These are phyloP conservation scores for Nasonia vitripennis DNA, from an alignment of 1,140 invertebrate genomes.

Conservation along the genomic window DNA sequence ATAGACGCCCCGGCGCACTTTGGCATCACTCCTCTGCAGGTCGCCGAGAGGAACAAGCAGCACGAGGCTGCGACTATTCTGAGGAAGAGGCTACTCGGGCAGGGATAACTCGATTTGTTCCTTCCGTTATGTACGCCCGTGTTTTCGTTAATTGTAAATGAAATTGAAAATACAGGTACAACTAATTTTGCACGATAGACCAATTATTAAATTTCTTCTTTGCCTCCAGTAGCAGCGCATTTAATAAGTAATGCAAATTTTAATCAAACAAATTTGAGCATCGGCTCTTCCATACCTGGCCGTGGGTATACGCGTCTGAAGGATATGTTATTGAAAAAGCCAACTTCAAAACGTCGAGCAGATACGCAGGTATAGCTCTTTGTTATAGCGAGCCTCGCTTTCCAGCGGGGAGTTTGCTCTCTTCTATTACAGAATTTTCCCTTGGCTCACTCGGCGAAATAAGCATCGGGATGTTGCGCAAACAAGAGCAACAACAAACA, in stretches of 20 bases:
- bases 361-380: not conserved
- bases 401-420: not conserved
- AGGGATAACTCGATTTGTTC: not conserved
- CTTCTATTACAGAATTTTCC: not conserved
- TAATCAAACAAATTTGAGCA: not conserved
- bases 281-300: not conserved
- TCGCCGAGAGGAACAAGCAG: slow-evolving; percentile 57
- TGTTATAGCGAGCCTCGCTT: not conserved
- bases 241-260: not conserved
- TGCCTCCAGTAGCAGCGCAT: no score
- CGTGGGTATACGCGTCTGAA: not conserved
- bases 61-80: slow-evolving; percentile 52
- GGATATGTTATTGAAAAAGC: not conserved
- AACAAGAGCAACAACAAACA: not conserved
- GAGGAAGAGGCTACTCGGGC: not conserved
- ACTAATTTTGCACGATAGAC: not conserved
- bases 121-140: no score
- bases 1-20: slow-evolving; percentile 56
- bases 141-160: not conserved
- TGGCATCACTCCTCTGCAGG: slow-evolving; percentile 57
- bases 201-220: no score
- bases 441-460: not conserved
- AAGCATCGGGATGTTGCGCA: not conserved
- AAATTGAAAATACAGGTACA: not conserved
- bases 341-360: not conserved